phyloP scores from a whole-genome alignment of 1,140 invertebrate species.

The Aricia agestis region DNA sequence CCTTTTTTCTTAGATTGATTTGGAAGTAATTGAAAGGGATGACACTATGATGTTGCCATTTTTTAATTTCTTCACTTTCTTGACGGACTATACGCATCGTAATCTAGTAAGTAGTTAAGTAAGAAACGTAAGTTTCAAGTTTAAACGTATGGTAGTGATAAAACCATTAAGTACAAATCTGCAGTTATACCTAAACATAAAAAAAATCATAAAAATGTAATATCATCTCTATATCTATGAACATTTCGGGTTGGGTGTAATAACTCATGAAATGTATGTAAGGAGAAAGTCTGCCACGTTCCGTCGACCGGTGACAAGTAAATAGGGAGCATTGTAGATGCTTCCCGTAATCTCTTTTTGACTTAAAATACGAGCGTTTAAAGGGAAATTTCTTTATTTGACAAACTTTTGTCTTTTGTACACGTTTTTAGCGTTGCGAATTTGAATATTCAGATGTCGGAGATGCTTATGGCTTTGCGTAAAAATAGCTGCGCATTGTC shows the following conservation, averaged over 20 bases:
- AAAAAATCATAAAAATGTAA: constrained; percentile 15
- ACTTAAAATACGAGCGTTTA: constrained; percentile 42
- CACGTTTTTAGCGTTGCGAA: not conserved
- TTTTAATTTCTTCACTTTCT: too few species aligned
- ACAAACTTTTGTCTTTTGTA: constrained; percentile 25
- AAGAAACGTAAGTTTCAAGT: too few species aligned
- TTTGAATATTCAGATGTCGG: not conserved
- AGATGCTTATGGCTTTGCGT: too few species aligned
- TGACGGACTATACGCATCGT: too few species aligned
- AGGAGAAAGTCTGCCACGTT: constrained; percentile 51
- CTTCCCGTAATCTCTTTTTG: constrained; percentile 57
- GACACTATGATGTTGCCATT: too few species aligned
- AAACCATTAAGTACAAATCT: too few species aligned
- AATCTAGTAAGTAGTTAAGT: too few species aligned
- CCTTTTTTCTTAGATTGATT: too few species aligned
- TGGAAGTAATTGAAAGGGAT: too few species aligned
- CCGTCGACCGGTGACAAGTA: constrained; percentile 48
- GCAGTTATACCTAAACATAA: too few species aligned
- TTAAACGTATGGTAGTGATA: too few species aligned
- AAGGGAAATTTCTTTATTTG: constrained; percentile 34
- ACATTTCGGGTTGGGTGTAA: constrained; percentile 56
- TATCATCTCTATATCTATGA: constrained; percentile 37
- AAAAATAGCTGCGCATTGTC: too few species aligned
- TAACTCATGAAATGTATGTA: constrained; percentile 75
- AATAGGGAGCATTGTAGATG: constrained; percentile 58